Percentiles rank a stretch among this genome's conserved stretches.
Conservation (phyloP, 2,888 invertebrate genomes). For the Synergus gifuensis region DNA sequence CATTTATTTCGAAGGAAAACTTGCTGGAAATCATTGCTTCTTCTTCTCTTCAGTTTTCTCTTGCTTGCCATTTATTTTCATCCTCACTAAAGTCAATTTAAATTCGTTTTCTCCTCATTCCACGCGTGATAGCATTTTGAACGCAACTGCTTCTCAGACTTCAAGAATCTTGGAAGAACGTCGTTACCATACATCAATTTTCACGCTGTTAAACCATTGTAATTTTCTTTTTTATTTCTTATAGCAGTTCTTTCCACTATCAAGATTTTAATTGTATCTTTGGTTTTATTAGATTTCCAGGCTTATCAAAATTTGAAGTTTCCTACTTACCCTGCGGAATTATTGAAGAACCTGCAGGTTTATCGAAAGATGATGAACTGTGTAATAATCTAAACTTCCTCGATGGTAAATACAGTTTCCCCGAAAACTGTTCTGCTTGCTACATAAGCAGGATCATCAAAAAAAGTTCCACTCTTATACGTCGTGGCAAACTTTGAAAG, state of each 20-base stretch:
- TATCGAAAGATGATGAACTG: slow-evolving; percentile 38
- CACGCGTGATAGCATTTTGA: slow-evolving; percentile 2
- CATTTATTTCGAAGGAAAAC: background rate
- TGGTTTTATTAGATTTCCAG: background rate
- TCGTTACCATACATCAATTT: background rate
- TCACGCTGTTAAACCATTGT: background rate
- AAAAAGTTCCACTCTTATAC: slow-evolving; percentile 14
- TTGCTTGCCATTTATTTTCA: background rate
- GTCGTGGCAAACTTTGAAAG: background rate
- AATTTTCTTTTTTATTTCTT: background rate
- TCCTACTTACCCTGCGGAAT: background rate
- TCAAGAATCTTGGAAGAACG: background rate
- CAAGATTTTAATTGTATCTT: background rate
- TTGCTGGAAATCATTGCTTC: background rate
- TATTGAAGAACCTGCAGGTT: slow-evolving; percentile 11
- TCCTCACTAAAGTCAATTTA: background rate
- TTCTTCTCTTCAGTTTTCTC: background rate
- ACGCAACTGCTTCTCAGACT: background rate
- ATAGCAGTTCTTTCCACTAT: background rate
- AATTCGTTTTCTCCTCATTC: slow-evolving; percentile 6
- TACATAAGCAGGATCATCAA: slow-evolving; percentile 1
- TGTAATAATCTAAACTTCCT: background rate
- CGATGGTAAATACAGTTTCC: slow-evolving; percentile 7
- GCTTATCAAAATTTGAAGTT: background rate
- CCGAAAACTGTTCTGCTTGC: slow-evolving; percentile 8